Conservation (phyloP, 1,140 invertebrate genomes). For the Babylonia areolata region DNA sequence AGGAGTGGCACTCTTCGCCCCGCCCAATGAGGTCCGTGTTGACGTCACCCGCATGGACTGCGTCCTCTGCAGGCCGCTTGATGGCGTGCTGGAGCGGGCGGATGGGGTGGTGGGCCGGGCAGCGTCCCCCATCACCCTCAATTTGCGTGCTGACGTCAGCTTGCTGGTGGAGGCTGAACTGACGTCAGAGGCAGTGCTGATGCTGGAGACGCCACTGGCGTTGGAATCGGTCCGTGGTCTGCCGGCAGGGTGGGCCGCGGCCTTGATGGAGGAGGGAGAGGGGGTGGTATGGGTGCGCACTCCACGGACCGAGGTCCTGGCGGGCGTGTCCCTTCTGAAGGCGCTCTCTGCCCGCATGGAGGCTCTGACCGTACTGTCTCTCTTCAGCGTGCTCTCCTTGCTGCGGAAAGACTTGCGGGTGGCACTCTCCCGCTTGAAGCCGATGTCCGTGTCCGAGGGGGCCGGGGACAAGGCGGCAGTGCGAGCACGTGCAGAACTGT, state of each 20-base stretch:
- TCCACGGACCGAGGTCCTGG: slow-evolving; percentile 41
- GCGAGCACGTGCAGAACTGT: slow-evolving; percentile 20
- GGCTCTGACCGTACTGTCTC: slow-evolving; percentile 44
- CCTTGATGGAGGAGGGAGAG: slow-evolving; percentile 33
- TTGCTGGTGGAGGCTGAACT: slow-evolving; percentile 39
- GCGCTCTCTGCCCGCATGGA: slow-evolving; percentile 49
- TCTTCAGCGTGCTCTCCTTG: slow-evolving; percentile 39
- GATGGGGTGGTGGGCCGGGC: slow-evolving; percentile 45
- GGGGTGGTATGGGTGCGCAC: neutral
- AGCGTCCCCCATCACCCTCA: slow-evolving; percentile 31
- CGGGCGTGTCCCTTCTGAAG: slow-evolving; percentile 43
- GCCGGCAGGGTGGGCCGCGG: slow-evolving; percentile 16
- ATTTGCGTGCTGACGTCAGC: slow-evolving; percentile 29
- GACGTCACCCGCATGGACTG: slow-evolving; percentile 66
- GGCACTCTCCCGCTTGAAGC: slow-evolving; percentile 56
- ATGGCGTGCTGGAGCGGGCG: slow-evolving; percentile 29
- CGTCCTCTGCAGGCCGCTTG: slow-evolving; percentile 54
- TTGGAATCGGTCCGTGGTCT: slow-evolving; percentile 46
- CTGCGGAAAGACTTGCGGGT: slow-evolving; percentile 48
- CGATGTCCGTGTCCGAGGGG: slow-evolving; percentile 41
- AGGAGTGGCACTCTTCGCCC: slow-evolving; percentile 22
- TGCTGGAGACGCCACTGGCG: slow-evolving; percentile 39
- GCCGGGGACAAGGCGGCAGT: neutral
- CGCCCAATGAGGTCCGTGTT: slow-evolving; percentile 18
- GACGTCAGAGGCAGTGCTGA: slow-evolving; percentile 56